A percentile compares a stretch with the other conserved stretches of the same genome.
These are phyloP conservation scores for Episyrphus balteatus DNA, from an alignment of 1,140 invertebrate genomes.

Conservation along the genomic window DNA sequence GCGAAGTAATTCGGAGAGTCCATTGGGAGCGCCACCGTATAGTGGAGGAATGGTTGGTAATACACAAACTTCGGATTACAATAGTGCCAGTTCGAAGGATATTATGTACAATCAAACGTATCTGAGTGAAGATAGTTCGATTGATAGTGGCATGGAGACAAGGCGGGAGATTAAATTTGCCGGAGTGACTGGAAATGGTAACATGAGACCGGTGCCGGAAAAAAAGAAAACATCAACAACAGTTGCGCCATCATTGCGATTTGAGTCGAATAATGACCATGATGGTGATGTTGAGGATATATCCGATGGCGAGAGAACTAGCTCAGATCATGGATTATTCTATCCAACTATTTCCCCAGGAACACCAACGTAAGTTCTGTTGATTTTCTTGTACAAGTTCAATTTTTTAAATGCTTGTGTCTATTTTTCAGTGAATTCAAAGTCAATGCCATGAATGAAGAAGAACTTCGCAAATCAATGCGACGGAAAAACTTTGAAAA, in stretches of 20 bases:
- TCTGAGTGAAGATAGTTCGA: slow-evolving; percentile 60
- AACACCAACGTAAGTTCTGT: slow-evolving; percentile 30
- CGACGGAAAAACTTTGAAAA: slow-evolving; percentile 54
- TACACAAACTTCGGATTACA: slow-evolving; percentile 35
- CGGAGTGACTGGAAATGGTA: slow-evolving; percentile 34
- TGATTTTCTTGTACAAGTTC: not conserved
- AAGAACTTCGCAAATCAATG: slow-evolving; percentile 68
- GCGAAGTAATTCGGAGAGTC: slow-evolving; percentile 32
- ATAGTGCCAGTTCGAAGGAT: slow-evolving; percentile 35
- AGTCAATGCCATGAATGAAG: slow-evolving; percentile 76
- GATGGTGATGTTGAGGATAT: slow-evolving; percentile 79
- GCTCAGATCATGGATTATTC: slow-evolving; percentile 50
- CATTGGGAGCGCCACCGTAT: slow-evolving; percentile 25
- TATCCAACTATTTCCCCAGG: slow-evolving; percentile 31
- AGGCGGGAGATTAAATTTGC: slow-evolving; percentile 41
- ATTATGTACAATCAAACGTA: slow-evolving; percentile 36
- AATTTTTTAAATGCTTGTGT: slow-evolving; percentile 6
- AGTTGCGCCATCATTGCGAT: slow-evolving; percentile 18
- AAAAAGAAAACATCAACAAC: slow-evolving; percentile 15
- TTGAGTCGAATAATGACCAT: slow-evolving; percentile 52
- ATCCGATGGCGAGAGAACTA: slow-evolving; percentile 70
- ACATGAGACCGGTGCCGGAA: slow-evolving; percentile 28
- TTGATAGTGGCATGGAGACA: slow-evolving; percentile 70
- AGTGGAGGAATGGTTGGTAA: slow-evolving; percentile 16
- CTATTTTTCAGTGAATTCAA: slow-evolving; percentile 62